Evolutionary conservation across 2,888 invertebrate species (phyloP).

Genomic region (Chirona hameri): DNA sequence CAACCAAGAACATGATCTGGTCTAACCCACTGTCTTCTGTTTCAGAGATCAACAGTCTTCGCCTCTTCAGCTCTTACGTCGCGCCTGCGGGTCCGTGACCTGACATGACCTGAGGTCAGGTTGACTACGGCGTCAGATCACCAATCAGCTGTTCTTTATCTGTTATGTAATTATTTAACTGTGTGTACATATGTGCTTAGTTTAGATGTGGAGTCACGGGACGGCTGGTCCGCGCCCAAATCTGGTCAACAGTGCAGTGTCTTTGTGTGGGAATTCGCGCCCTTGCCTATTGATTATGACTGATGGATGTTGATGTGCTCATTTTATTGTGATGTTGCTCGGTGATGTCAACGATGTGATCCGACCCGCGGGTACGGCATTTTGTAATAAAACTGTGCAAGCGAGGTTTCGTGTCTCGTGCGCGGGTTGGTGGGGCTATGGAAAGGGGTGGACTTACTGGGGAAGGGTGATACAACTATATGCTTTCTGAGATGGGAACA

Average conservation of each 20-base stretch:
- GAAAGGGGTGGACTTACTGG: too few species aligned
- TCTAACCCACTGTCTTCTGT: neutral
- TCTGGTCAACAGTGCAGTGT: constrained; percentile 23
- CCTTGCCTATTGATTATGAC: neutral
- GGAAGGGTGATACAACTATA: too few species aligned
- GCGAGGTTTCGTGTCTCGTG: neutral
- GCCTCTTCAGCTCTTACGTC: neutral
- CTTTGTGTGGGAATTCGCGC: constrained; percentile 24
- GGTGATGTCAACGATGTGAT: neutral
- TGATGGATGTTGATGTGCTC: neutral
- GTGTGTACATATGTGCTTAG: constrained; percentile 3
- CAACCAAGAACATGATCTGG: too few species aligned
- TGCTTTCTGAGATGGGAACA: too few species aligned
- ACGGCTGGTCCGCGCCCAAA: neutral
- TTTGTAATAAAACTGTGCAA: constrained; percentile 12
- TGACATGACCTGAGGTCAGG: neutral
- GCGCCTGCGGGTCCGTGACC: neutral
- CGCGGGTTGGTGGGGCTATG: too few species aligned
- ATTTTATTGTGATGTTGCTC: neutral
- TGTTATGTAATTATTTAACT: constrained; percentile 23
- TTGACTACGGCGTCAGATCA: neutral
- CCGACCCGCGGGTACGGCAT: constrained; percentile 1
- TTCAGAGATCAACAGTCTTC: neutral
- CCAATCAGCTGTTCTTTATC: constrained; percentile 24
- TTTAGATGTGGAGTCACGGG: neutral